These are phyloP conservation scores for Stenotaenia linearis DNA, from an alignment of 2,888 invertebrate genomes.

Conservation along the genomic window DNA sequence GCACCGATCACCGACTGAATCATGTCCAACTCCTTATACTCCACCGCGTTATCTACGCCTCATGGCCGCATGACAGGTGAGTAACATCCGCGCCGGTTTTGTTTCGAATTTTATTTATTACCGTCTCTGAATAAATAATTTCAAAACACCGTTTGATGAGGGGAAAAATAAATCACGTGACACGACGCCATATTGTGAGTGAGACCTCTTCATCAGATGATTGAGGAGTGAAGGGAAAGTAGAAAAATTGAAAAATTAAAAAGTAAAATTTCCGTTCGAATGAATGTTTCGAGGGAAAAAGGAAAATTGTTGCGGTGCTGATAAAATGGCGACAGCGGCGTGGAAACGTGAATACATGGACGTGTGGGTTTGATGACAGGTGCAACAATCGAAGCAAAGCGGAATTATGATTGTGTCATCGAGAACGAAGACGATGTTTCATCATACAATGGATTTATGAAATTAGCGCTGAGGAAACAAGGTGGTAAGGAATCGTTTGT, in stretches of 20 bases:
- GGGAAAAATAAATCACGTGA: neutral
- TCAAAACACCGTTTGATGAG: neutral
- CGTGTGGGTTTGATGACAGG: slow-evolving; percentile 21
- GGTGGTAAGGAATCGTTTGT: slow-evolving; percentile 52
- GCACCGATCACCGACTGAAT: neutral
- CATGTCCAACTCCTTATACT: slow-evolving; percentile 22
- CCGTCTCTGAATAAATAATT: neutral
- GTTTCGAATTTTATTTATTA: neutral
- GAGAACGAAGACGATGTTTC: neutral
- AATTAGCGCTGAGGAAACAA: slow-evolving; percentile 69
- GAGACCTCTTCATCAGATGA: slow-evolving; percentile 24
- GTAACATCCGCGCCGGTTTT: neutral
- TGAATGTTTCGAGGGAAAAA: neutral
- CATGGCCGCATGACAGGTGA: slow-evolving; percentile 27
- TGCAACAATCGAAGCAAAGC: slow-evolving; percentile 2
- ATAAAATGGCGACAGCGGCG: too few species aligned
- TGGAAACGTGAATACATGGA: neutral
- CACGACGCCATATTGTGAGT: slow-evolving; percentile 24
- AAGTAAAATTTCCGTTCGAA: neutral
- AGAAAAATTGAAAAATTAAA: neutral
- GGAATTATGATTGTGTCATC: slow-evolving; percentile 24
- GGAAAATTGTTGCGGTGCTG: neutral
- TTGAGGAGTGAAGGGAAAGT: neutral
- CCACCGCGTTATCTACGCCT: neutral
- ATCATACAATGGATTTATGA: slow-evolving; percentile 14